Percentiles rank a stretch among this genome's conserved stretches.
phyloP scores from a whole-genome alignment of 2,888 invertebrate genomes.

The Brachylomia viminalis region DNA sequence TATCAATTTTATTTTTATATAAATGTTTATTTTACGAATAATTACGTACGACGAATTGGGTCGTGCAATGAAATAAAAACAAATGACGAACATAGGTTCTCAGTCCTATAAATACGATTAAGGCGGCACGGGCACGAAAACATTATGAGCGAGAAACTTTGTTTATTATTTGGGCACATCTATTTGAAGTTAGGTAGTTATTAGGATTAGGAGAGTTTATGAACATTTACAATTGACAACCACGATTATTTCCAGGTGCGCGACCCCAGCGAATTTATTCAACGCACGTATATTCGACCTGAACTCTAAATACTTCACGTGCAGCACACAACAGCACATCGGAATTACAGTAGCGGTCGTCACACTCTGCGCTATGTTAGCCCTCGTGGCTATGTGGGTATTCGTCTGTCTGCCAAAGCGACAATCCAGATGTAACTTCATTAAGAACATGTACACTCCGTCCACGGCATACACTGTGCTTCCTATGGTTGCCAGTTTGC shows the following conservation, averaged over 20 bases:
- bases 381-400: conserved; percentile 80
- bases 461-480: conserved; percentile 77
- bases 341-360: conserved; percentile 74
- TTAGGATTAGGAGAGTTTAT: neutral
- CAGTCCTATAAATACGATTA: too few relatives aligned
- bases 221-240: neutral
- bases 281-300: conserved; percentile 86
- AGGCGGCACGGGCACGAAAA: too few relatives aligned
- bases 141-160: neutral
- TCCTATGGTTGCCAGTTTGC: conserved; percentile 68
- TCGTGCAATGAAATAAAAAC: too few relatives aligned
- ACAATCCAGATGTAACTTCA: conserved; percentile 69
- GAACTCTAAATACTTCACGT: conserved; percentile 83
- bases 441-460: conserved; percentile 72
- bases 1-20: too few relatives aligned
- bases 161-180: neutral
- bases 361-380: conserved; percentile 73
- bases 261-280: conserved; percentile 80
- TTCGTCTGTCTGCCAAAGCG: conserved; percentile 79
- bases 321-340: conserved; percentile 67
- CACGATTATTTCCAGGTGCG: conserved; percentile 84
- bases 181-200: neutral
- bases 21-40: too few relatives aligned
- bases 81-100: too few relatives aligned
- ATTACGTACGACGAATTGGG: too few relatives aligned